Conservation (phyloP, 2,888 invertebrate species). For the Drosophila heteroneura region DNA sequence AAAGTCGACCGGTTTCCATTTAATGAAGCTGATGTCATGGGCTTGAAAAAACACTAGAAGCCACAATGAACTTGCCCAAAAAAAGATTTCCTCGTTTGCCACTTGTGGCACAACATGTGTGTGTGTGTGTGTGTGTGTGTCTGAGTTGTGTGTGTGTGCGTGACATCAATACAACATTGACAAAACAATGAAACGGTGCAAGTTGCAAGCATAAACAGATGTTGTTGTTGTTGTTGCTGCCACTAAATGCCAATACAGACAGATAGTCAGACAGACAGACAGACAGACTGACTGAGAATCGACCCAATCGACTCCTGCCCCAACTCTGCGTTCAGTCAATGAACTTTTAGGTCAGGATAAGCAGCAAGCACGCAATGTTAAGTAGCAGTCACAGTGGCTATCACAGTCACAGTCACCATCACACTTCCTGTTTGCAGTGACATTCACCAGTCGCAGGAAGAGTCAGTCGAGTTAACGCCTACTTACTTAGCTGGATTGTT, state of each 20-base stretch:
- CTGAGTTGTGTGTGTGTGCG: conserved; percentile 17
- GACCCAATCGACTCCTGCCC: conserved; percentile 43
- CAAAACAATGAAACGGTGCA: conserved; percentile 53
- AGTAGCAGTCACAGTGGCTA: conserved; percentile 13
- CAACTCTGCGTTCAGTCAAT: conserved; percentile 62
- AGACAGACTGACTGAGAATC: conserved; percentile 24
- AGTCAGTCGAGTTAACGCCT: conserved; percentile 32
- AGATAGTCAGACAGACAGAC: conserved; percentile 18
- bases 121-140: background rate
- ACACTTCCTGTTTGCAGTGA: background rate
- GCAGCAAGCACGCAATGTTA: conserved; percentile 57
- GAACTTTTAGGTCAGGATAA: conserved; percentile 71
- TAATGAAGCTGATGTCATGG: conserved; percentile 73
- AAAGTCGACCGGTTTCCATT: conserved; percentile 68
- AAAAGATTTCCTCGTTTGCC: conserved; percentile 44
- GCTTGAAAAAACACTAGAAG: conserved; percentile 41
- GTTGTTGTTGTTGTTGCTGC: conserved; percentile 24
- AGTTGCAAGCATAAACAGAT: conserved; percentile 45
- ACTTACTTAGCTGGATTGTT: conserved; percentile 14
- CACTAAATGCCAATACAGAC: conserved; percentile 67
- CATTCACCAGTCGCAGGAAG: conserved; percentile 18
- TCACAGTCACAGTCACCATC: conserved; percentile 13
- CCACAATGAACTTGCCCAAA: conserved; percentile 49
- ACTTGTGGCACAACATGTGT: conserved; percentile 47
- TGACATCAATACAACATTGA: conserved; percentile 66